Evolutionary conservation across 1,140 invertebrate species (phyloP), one percentile per base, ranked within the genome.

Genomic region (Papilio helenus): DNA sequence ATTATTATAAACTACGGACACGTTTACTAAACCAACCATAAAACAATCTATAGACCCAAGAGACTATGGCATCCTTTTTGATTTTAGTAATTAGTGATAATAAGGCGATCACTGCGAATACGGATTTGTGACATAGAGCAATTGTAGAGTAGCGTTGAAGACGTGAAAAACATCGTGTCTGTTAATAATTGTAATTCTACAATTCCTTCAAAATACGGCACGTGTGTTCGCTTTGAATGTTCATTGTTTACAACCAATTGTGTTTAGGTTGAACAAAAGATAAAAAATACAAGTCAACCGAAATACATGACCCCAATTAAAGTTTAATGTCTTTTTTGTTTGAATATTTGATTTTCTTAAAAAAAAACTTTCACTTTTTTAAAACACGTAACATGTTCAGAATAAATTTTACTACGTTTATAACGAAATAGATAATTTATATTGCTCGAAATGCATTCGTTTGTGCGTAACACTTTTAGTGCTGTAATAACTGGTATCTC

Each of bases 291-390:
- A 46, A 46, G 12, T 14, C 1, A 46, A 46, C 10, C 44, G 16
- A 51, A 51, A n/a, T 51, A 14, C 49, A 18, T 18, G 14, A 51
- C 49, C 18, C 16, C 7, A 2, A 7, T 55, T 55, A n/a, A 8
- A 55, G 2, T 18, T 4, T 55, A 55, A 46, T 49, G 4, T 8
- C 7, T n/a, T 18, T n/a, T 55, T 55, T 5, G n/a, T n/a, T n/a
- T n/a, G n/a, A n/a, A n/a, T n/a, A n/a, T n/a, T n/a, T n/a, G n/a
- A n/a, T n/a, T n/a, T n/a, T n/a, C n/a, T n/a, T n/a, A n/a, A 1
- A n/a, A 55, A 55, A 55, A 55, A n/a, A 61, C 58, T 61, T 61
- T 61, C 58, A 26, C 58, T 61, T 61, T 58, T 26, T 61, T 26
- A 26, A 20, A 20, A 58, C 26, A 26, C 12, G 58, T 26, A 61